These are phyloP conservation scores for Macrophya alboannulata DNA, from an alignment of 2,888 invertebrate species.

Conservation along the genomic window DNA sequence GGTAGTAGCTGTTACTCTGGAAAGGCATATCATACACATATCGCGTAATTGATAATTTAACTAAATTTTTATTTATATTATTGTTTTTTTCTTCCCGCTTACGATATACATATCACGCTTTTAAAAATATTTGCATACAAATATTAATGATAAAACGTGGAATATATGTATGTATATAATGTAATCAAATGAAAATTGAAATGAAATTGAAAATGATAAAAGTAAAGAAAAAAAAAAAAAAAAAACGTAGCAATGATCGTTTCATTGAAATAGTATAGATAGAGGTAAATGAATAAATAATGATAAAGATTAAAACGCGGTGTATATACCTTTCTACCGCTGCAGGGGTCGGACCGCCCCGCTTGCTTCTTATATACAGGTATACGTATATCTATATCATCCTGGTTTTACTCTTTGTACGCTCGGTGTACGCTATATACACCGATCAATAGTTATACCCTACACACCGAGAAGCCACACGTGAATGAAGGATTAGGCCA, in stretches of 20 bases:
- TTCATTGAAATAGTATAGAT: not conserved
- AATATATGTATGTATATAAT: no score
- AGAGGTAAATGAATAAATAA: not conserved
- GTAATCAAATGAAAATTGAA: no score
- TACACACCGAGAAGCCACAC: constrained; percentile 21
- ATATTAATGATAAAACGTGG: no score
- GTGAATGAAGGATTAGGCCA: constrained; percentile 39
- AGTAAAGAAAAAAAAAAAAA: no score
- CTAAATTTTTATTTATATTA: no score
- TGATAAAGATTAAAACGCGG: not conserved
- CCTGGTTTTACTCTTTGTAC: constrained; percentile 17
- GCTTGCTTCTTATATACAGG: not conserved
- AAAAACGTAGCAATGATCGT: not conserved
- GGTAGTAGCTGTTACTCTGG: not conserved
- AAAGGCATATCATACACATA: not conserved
- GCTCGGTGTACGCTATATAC: not conserved
- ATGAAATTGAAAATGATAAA: no score
- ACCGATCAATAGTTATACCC: constrained; percentile 35
- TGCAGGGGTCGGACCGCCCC: not conserved
- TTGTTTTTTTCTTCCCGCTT: not conserved
- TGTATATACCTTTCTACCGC: not conserved
- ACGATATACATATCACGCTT: not conserved
- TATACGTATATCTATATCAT: not conserved
- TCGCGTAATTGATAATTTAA: not conserved
- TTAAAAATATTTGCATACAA: no score